Evolutionary conservation across 2,113 vertebrate species (phyloP).

Genomic region (Pluvialis apricaria): DNA sequence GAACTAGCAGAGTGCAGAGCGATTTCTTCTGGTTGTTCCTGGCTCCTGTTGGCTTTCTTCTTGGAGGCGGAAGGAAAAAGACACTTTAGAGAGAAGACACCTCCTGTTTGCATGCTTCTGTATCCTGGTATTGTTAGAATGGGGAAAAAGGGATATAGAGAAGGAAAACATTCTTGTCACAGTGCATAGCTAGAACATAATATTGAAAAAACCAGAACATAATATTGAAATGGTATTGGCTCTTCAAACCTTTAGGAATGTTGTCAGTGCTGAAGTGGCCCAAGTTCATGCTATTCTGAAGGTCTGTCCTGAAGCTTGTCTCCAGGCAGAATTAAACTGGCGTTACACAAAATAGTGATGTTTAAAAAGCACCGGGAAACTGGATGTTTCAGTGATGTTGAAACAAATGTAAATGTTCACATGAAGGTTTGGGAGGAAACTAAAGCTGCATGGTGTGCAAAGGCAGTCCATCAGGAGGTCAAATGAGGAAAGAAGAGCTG

Average conservation of each 20-base stretch:
- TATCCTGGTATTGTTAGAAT: background rate
- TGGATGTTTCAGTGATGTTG: background rate
- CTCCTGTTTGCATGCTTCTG: background rate
- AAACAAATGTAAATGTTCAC: background rate
- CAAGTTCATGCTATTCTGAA: background rate
- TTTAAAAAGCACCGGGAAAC: background rate
- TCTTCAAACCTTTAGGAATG: background rate
- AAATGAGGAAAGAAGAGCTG: background rate
- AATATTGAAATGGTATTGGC: background rate
- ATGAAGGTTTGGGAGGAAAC: background rate
- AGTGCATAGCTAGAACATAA: background rate
- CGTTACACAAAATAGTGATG: background rate
- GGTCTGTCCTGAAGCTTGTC: background rate
- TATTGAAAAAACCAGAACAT: background rate
- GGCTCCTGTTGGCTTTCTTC: background rate
- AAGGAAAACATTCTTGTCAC: background rate
- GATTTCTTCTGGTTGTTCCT: background rate
- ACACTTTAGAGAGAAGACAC: background rate
- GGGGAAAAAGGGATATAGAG: background rate
- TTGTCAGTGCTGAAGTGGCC: background rate
- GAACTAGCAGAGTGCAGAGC: background rate
- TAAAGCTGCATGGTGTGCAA: background rate
- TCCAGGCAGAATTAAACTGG: background rate
- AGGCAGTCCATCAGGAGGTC: background rate
- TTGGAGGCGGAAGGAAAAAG: background rate